Evolutionary conservation across 2,113 vertebrate genomes (phyloP).

Genomic region (Nycticebus coucang): DNA sequence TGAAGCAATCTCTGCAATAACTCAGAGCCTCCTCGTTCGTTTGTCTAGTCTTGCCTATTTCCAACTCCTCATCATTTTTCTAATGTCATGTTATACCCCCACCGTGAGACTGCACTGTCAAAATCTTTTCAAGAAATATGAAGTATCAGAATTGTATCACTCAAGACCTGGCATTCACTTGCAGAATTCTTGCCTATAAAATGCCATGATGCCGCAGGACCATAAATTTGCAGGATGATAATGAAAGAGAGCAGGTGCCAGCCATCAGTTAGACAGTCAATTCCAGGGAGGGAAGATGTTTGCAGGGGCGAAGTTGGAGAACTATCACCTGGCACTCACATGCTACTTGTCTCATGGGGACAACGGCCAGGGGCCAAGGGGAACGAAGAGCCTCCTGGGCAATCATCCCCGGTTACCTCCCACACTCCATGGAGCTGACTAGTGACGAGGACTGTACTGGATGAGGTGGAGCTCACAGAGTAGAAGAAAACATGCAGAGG

Average conservation of each 20-base stretch:
- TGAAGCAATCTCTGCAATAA: neutral
- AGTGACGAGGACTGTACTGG: neutral
- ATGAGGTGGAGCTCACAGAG: neutral
- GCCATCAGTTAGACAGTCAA: neutral
- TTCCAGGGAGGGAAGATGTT: neutral
- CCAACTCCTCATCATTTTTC: neutral
- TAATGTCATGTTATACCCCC: neutral
- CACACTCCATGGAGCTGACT: neutral
- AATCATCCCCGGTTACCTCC: neutral
- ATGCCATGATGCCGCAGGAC: neutral
- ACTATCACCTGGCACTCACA: neutral
- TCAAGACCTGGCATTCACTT: neutral
- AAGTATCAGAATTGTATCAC: neutral
- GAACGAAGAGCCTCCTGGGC: neutral
- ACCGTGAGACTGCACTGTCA: neutral
- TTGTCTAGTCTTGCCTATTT: neutral
- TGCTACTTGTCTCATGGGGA: neutral
- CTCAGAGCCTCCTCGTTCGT: neutral
- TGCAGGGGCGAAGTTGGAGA: neutral
- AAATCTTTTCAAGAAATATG: neutral
- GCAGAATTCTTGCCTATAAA: neutral
- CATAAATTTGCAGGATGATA: neutral
- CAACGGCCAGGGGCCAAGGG: neutral
- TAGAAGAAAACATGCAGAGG: neutral
- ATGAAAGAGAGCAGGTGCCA: neutral